phyloP scores from a whole-genome alignment of 2,888 invertebrate genomes.

The Parnassius smintheus region DNA sequence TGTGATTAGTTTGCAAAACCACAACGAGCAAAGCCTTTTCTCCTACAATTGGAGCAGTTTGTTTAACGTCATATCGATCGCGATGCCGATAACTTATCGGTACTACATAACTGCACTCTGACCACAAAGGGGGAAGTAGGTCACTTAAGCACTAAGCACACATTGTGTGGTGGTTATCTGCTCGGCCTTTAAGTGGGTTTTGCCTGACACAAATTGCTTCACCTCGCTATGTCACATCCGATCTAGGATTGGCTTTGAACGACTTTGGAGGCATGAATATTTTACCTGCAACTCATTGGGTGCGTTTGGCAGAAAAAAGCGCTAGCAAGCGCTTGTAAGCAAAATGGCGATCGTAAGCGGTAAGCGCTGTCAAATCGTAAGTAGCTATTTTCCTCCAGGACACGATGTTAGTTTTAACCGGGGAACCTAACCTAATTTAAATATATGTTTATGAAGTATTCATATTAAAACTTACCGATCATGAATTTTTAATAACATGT shows the following conservation, averaged over 20 bases:
- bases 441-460: too few relatives aligned
- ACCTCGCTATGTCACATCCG: slow-evolving; percentile 42
- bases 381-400: too few relatives aligned
- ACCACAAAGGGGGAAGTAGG: slow-evolving; percentile 53
- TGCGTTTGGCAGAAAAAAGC: too few relatives aligned
- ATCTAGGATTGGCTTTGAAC: slow-evolving; percentile 9
- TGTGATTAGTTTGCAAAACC: too few relatives aligned
- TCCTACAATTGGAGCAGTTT: slow-evolving; percentile 21
- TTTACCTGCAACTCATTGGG: neutral
- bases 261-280: neutral
- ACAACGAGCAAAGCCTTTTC: neutral
- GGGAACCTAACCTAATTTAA: too few relatives aligned
- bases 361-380: too few relatives aligned
- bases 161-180: slow-evolving; percentile 36
- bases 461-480: too few relatives aligned
- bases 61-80: slow-evolving; percentile 66
- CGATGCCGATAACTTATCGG: slow-evolving; percentile 63
- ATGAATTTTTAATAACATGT: too few relatives aligned
- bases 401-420: too few relatives aligned
- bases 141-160: slow-evolving; percentile 57
- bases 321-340: too few relatives aligned
- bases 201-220: slow-evolving; percentile 51
- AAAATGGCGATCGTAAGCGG: too few relatives aligned
- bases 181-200: slow-evolving; percentile 41
- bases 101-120: slow-evolving; percentile 44